These are phyloP conservation scores for Steinernema khuongi DNA, from an alignment of 1,140 invertebrate species.

Conservation along the genomic window DNA sequence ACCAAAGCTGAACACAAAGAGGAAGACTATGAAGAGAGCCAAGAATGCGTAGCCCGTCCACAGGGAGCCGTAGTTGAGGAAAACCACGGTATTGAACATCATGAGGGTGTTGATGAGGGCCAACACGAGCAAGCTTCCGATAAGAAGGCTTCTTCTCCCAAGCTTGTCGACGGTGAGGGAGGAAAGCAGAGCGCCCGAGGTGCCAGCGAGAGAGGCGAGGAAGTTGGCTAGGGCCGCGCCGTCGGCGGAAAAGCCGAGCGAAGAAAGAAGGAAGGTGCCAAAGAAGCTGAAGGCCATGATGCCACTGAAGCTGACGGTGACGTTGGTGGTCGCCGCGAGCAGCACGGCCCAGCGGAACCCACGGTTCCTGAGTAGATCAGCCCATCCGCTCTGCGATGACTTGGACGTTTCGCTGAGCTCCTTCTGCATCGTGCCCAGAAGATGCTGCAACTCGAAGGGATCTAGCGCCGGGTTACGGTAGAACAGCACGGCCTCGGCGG, in stretches of 20 bases:
- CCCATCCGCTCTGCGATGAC: not conserved
- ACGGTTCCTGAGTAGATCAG: not conserved
- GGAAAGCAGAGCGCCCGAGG: slow-evolving; percentile 27
- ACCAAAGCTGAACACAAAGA: slow-evolving; percentile 36
- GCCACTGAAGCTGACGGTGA: slow-evolving; percentile 27
- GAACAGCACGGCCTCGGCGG: not conserved
- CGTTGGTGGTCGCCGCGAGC: slow-evolving; percentile 22
- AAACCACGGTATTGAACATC: slow-evolving; percentile 31
- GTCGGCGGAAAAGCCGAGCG: slow-evolving; percentile 24
- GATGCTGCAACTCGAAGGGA: not conserved
- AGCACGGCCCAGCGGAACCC: slow-evolving; percentile 13
- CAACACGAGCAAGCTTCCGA: slow-evolving; percentile 23
- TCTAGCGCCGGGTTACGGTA: not conserved
- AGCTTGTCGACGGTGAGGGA: slow-evolving; percentile 29
- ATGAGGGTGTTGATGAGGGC: slow-evolving; percentile 28
- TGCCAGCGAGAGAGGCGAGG: slow-evolving; percentile 30
- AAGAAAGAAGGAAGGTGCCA: slow-evolving; percentile 25
- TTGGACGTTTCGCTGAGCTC: not conserved
- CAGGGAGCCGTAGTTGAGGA: slow-evolving; percentile 4
- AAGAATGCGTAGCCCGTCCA: slow-evolving; percentile 29
- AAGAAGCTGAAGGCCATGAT: slow-evolving; percentile 35
- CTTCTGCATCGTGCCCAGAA: not conserved
- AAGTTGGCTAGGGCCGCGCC: slow-evolving; percentile 28
- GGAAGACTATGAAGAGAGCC: slow-evolving; percentile 30
- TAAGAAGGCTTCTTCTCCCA: slow-evolving; percentile 23